Evolutionary conservation across 2,888 invertebrate species (phyloP), one percentile per base, ranked within the genome.

Genomic region (Poecilobothrus nobilitatus): DNA sequence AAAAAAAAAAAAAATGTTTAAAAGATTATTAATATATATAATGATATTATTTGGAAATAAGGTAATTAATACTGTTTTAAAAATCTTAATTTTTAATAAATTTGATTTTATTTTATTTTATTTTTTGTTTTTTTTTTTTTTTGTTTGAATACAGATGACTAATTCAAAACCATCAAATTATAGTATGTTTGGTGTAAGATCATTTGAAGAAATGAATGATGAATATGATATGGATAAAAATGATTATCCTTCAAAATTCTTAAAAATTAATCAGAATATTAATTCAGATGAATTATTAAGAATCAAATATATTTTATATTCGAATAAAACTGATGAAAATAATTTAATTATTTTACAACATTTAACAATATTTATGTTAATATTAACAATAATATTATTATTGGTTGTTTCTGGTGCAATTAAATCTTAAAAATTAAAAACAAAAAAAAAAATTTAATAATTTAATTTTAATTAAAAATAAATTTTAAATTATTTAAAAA

Each of bases 281-380:
- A 18, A 53, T 53, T 18, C 37, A 37, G 7, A 53, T 53, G 53
- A 53, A 53, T 18, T 18, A 18, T 18, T 53, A 53, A 53, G 18
- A 53, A 15, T 53, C 7, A 53, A 53, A 15, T 53, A 53, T 53
- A 12, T 53, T 15, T 6, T 53, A 12, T 53, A 53, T 53, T 53
- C 53, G 15, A n/a, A 53, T 53, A 53, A 53, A 53, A 6, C 6
- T 53, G 53, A 53, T 53, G 18, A 53, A 53, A 53, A 6, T 12
- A 53, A 53, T 53, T 53, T 53, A 53, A 53, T 53, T 53, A 53
- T 53, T 18, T 53, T 53, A 53, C 53, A 53, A 53, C 53, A 53
- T 53, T 53, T 53, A 53, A 53, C 53, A 53, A 53, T 53, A 53
- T 53, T 53, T 53, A 53, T 53, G 53, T 53, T 53, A 53, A 53